Evolutionary conservation across 2,797 vertebrate species (phyloP).

Genomic region (Merluccius polli): DNA sequence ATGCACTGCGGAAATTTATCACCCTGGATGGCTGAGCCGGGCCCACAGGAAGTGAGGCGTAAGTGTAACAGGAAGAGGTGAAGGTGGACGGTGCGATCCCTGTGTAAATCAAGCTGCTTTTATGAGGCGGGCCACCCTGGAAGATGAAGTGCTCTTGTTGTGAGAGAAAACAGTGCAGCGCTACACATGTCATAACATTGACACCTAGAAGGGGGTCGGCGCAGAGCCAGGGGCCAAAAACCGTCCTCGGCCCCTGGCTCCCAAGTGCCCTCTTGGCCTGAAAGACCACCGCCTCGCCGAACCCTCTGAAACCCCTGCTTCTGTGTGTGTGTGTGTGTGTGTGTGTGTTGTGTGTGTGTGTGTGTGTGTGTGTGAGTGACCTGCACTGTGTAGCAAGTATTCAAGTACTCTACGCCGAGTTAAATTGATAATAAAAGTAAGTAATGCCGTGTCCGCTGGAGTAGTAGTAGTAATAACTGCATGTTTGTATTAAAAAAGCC

Average conservation of each 20-base stretch:
- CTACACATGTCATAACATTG: conserved; percentile 87
- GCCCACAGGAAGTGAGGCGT: conserved; percentile 75
- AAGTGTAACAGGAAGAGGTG: conserved; percentile 80
- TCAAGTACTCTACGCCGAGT: background rate
- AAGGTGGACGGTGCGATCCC: conserved; percentile 76
- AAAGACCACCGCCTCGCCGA: conserved; percentile 35
- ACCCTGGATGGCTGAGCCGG: conserved; percentile 43
- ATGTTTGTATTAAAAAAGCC: no score
- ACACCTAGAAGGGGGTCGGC: conserved; percentile 72
- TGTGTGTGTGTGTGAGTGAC: background rate
- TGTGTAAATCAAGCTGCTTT: conserved; percentile 85
- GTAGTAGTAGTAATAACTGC: no score
- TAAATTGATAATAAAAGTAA: no score
- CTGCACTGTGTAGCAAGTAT: background rate
- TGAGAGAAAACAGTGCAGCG: conserved; percentile 88
- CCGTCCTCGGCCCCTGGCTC: conserved; percentile 57
- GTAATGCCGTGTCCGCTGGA: no score
- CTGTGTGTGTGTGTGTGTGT: background rate
- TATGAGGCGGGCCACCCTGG: conserved; percentile 88
- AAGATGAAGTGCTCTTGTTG: conserved; percentile 85
- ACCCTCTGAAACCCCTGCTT: conserved; percentile 30
- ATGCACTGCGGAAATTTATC: conserved; percentile 66
- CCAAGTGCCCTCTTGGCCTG: conserved; percentile 60
- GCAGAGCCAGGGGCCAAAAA: conserved; percentile 45
- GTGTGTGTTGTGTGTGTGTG: background rate